Base-by-base conservation (phyloP, 53 echinoderm and acorn worm genomes). In the Echinometra lucunter region DNA sequence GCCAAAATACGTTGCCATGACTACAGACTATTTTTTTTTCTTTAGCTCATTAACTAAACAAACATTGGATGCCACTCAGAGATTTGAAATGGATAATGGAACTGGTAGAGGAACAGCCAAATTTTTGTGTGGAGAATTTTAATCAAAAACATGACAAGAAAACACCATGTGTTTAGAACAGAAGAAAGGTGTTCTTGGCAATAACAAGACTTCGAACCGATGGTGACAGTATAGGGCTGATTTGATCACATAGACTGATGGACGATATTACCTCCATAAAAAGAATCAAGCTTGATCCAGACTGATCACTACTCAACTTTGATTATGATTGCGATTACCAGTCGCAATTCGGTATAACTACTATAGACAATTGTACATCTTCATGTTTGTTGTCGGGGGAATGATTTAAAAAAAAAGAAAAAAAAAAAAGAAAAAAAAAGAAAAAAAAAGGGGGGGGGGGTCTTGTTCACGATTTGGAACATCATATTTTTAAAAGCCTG, bases 41-140 rank as follows among this genome's bases (percentile, higher is more conserved):
- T 85, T 81, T 44, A 11, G 15, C 85, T 85, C 85, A 85, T 85
- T 85, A 85, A 49, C 47, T 85, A 85, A 85, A 85, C 37, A 85
- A 85, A 85, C 85, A 85, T 85, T 85, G 85, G 85, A 85, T 28
- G 85, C 85, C 85, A 45, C 49, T 27, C 85, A 85, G 30, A 85
- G 85, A 85, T 85, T n/a, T 16, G 28, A 47, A 13, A 28, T 28
- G 85, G 85, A 85, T 85, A 49, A 85, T 16, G 30, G 30, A 85
- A 2, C 11, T 49, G 47, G 49, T 49, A 49, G 30, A n/a, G 12
- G 30, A 15, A 18, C 13, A n/a, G 85, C 81, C 85, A 85, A 85
- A 40, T 45, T 85, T 45, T 85, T 30, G 11, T 19, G 18, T 6
- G 49, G 13, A 28, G 11, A 63, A 69, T 44, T n/a, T 25, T 85